Base-by-base conservation (phyloP, 1,140 invertebrate species). In the Ostrea denselamellosa region DNA sequence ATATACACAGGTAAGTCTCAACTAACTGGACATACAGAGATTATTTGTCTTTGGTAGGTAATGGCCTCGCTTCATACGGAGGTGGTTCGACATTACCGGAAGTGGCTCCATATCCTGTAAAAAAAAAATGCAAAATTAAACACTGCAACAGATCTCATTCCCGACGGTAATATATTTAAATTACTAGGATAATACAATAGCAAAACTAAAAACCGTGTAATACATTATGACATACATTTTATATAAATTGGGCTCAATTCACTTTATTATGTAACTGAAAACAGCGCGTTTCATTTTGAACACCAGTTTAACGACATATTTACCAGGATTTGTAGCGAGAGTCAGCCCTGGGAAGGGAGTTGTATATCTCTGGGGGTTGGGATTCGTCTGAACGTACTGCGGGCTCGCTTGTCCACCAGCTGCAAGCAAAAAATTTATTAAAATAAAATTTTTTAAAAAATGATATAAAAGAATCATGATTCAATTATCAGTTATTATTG, bases 61-160 rank as follows among this genome's bases (percentile, higher is more conserved):
- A 14, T 12, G 25, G 28, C 17, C 25, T 25, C 14, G 68, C 68
- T 14, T 77, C 68, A 34, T 77, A 77, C 10, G 68, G 68, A 34
- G 68, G 68, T 25, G 22, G 68, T 9, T 77, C 25, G 0, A 5
- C 25, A 34, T 28, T 25, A 12, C 68, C 68, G 28, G 28, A 34
- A 77, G 28, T 34, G 14, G 68, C 1, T 3, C 68, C 68, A 77
- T 77, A 77, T 77, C 68, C 68, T 77, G 68, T 77, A 14, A 77
- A 62, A 62, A 62, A 62, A 1, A 62, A 62, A 19, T 19, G 0
- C 8, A 12, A 19, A 62, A n/a, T n/a, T 14, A 19, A 62, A 19
- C n/a, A 0, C 14, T 7, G 8, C n/a, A n/a, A 5, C 5, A 62
- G 9, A 62, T 14, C 14, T n/a, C 0, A 17, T 19, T 14, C 17